phyloP scores from a whole-genome alignment of 2,888 invertebrate genomes.

The Ectropis crepuscularia region DNA sequence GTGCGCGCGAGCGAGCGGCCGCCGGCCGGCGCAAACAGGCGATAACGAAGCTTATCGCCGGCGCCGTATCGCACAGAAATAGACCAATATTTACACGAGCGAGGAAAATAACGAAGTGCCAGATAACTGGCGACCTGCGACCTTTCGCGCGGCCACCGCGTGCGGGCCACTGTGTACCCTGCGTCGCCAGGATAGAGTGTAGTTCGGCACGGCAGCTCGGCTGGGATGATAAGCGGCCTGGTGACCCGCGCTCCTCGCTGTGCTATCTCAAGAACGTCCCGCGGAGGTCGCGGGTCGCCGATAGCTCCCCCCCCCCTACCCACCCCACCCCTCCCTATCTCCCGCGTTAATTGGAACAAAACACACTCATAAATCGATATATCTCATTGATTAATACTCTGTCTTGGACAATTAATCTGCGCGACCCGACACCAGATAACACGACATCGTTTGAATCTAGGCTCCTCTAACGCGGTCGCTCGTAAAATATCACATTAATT shows the following conservation, averaged over 20 bases:
- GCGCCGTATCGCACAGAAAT: slow-evolving; percentile 37
- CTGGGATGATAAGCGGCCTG: slow-evolving; percentile 54
- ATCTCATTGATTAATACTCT: slow-evolving; percentile 13
- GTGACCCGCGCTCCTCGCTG: slow-evolving; percentile 57
- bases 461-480: neutral
- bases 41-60: slow-evolving; percentile 55
- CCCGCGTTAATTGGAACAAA: slow-evolving; percentile 9
- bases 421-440: slow-evolving; percentile 9
- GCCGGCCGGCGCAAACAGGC: slow-evolving; percentile 26
- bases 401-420: slow-evolving; percentile 5
- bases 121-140: slow-evolving; percentile 60
- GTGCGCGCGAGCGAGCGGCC: neutral
- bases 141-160: slow-evolving; percentile 25
- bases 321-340: slow-evolving; percentile 2
- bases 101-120: slow-evolving; percentile 73
- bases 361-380: slow-evolving; percentile 16
- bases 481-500: neutral
- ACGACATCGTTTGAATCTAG: neutral
- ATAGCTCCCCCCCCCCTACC: slow-evolving; percentile 5
- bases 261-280: slow-evolving; percentile 58
- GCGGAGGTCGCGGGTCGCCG: slow-evolving; percentile 32
- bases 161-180: slow-evolving; percentile 24
- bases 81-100: slow-evolving; percentile 62
- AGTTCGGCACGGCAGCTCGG: slow-evolving; percentile 20
- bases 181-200: slow-evolving; percentile 12